Evolutionary conservation across 2,888 invertebrate species (phyloP).

Genomic region (Epsilonema sp.): DNA sequence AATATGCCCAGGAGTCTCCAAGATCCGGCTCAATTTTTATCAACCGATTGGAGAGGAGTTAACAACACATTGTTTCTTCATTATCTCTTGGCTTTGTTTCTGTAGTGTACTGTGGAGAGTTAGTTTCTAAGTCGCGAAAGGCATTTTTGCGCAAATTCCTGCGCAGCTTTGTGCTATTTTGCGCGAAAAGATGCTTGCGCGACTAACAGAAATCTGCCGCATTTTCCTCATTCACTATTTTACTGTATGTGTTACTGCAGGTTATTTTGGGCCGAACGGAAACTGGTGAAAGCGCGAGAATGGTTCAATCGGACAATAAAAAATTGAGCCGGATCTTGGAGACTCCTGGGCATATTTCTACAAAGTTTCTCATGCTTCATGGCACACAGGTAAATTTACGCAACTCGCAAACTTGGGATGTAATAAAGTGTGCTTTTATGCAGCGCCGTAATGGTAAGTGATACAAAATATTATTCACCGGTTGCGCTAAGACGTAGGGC

Average conservation of each 20-base stretch:
- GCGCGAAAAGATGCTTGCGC: too few relatives aligned
- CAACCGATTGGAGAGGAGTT: too few relatives aligned
- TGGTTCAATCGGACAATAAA: constrained; percentile 94
- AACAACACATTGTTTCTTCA: too few relatives aligned
- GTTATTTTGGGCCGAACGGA: constrained; percentile 87
- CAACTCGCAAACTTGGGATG: neutral
- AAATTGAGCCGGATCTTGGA: constrained; percentile 88
- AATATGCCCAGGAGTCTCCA: constrained; percentile 94
- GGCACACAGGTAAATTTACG: constrained; percentile 49
- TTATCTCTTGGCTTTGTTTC: too few relatives aligned
- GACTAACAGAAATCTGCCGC: neutral
- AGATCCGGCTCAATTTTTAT: constrained; percentile 90
- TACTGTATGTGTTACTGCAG: constrained; percentile 24
- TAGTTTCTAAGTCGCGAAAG: too few relatives aligned
- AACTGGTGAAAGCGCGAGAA: constrained; percentile 68
- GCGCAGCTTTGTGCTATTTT: too few relatives aligned
- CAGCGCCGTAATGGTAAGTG: too few relatives aligned
- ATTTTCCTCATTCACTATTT: neutral
- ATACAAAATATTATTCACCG: too few relatives aligned
- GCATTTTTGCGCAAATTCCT: too few relatives aligned
- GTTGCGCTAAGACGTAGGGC: too few relatives aligned
- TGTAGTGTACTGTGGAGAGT: too few relatives aligned
- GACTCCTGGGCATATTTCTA: constrained; percentile 97
- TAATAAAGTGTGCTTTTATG: too few relatives aligned
- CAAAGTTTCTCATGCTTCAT: constrained; percentile 75